phyloP scores from a whole-genome alignment of 2,888 invertebrate genomes.

The Drosophila peninsularis region DNA sequence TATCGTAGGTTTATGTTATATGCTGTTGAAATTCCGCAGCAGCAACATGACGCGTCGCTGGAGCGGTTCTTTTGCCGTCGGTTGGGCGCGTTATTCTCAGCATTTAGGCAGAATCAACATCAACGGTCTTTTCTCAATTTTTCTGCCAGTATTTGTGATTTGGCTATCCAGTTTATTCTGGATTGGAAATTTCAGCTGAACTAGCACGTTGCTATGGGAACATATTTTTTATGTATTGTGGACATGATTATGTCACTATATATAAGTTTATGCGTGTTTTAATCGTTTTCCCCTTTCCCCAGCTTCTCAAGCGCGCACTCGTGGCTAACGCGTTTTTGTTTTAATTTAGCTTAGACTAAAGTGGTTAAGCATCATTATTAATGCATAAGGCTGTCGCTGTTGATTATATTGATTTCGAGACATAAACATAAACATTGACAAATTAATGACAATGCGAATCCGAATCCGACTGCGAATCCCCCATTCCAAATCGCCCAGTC shows the following conservation, averaged over 20 bases:
- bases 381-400: constrained; percentile 53
- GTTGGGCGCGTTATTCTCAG: too few relatives aligned
- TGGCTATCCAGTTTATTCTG: too few relatives aligned
- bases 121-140: too few relatives aligned
- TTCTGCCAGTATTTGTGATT: too few relatives aligned
- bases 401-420: constrained; percentile 70
- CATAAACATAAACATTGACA: constrained; percentile 71
- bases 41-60: too few relatives aligned
- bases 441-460: constrained; percentile 66
- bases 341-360: constrained; percentile 27
- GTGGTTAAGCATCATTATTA: constrained; percentile 66
- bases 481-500: constrained; percentile 39
- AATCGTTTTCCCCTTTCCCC: constrained; percentile 35
- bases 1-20: too few relatives aligned
- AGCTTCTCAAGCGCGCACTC: neutral
- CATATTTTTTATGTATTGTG: too few relatives aligned
- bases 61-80: too few relatives aligned
- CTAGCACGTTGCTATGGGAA: too few relatives aligned
- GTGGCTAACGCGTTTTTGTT: constrained; percentile 27
- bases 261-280: constrained; percentile 41
- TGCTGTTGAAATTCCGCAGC: too few relatives aligned
- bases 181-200: too few relatives aligned
- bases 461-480: constrained; percentile 26
- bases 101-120: too few relatives aligned
- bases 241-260: neutral